phyloP scores from a whole-genome alignment of 2,888 invertebrate genomes.

The Drosophila antonietae region DNA sequence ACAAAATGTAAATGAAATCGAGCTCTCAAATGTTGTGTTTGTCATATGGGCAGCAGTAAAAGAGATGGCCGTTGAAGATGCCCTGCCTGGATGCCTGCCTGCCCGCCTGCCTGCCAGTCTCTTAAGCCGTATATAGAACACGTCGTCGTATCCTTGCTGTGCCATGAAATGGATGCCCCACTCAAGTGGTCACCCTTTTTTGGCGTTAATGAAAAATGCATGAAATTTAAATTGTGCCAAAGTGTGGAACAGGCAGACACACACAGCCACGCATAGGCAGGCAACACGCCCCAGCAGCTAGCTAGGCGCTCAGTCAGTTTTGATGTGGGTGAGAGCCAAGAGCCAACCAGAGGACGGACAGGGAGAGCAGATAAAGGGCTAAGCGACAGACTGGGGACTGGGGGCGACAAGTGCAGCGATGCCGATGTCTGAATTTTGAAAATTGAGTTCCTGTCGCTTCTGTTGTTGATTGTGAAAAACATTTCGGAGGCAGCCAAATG shows the following conservation, averaged over 20 bases:
- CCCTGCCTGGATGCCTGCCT: background rate
- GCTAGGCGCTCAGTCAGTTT: background rate
- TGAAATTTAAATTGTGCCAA: constrained; percentile 82
- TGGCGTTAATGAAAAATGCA: constrained; percentile 82
- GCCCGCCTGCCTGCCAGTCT: background rate
- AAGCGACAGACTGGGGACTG: background rate
- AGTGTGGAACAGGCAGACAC: constrained; percentile 53
- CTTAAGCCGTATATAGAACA: constrained; percentile 19
- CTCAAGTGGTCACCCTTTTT: constrained; percentile 57
- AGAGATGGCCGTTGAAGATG: constrained; percentile 76
- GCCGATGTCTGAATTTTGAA: constrained; percentile 63
- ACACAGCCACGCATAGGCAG: background rate
- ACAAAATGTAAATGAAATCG: constrained; percentile 64
- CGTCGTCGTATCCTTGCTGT: constrained; percentile 31
- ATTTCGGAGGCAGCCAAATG: constrained; percentile 39
- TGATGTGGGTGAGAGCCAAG: constrained; percentile 36
- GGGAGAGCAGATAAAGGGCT: constrained; percentile 4
- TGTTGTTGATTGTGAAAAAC: constrained; percentile 30
- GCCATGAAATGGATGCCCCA: constrained; percentile 42
- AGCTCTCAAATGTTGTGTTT: constrained; percentile 50
- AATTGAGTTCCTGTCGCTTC: constrained; percentile 30
- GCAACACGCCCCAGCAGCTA: background rate
- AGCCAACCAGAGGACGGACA: background rate
- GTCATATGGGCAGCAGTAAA: constrained; percentile 60
- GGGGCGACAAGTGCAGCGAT: constrained; percentile 51